A percentile compares a stretch with the other conserved stretches of the same genome.
Conservation (phyloP, 30 jellyfish, hydroid and myxozoan species). For the Nemopilema nomurai region DNA sequence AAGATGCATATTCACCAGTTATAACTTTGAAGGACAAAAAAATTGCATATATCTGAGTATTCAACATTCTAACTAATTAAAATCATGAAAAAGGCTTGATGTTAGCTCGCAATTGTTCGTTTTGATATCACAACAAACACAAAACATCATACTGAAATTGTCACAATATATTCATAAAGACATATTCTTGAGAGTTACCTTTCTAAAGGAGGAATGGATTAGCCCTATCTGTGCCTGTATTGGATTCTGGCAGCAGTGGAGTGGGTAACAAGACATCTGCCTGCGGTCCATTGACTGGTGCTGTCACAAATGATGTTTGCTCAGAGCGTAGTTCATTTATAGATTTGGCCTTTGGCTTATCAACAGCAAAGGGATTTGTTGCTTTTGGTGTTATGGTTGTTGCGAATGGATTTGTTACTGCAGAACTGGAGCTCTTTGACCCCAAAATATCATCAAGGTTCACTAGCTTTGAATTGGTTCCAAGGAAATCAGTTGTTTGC, state of each 20-base stretch:
- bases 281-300: constrained; percentile 49
- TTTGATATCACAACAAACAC: too few relatives aligned
- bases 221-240: constrained; percentile 28
- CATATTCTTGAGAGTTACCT: too few relatives aligned
- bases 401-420: constrained; percentile 80
- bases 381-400: constrained; percentile 64
- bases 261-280: constrained; percentile 75
- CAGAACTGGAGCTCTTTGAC: constrained; percentile 27
- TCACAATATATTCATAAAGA: too few relatives aligned
- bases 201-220: constrained; percentile 75
- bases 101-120: too few relatives aligned
- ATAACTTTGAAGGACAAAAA: too few relatives aligned
- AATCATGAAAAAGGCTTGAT: too few relatives aligned
- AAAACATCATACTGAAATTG: too few relatives aligned
- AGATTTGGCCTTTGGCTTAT: constrained; percentile 97
- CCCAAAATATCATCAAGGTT: constrained; percentile 87
- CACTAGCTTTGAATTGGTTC: constrained; percentile 83
- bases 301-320: constrained; percentile 68
- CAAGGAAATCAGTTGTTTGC: constrained; percentile 59
- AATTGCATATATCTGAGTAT: too few relatives aligned
- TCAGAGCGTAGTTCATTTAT: constrained; percentile 87
- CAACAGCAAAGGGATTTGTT: constrained; percentile 91
- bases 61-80: too few relatives aligned
- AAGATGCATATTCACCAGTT: too few relatives aligned
- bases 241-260: constrained; percentile 76